Evolutionary conservation across 2,113 vertebrate genomes (phyloP), one percentile per base, ranked within the genome.

Genomic region (Zosterops borbonicus): DNA sequence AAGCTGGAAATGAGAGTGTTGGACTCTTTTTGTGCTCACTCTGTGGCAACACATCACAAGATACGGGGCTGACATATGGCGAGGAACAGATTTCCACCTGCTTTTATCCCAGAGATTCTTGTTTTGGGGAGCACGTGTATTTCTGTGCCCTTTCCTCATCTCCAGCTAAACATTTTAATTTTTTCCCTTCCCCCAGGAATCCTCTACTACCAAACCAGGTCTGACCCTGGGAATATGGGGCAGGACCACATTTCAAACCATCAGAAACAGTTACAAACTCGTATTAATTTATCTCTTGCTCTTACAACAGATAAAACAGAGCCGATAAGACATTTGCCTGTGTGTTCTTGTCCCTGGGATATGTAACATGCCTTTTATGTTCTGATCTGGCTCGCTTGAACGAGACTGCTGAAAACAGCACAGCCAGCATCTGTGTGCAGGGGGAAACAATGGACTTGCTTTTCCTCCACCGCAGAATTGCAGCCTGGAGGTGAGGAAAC

Each of bases 401-500:
- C 42, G n/a, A 78, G 64, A 1, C 76, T 90, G 92, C 90, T 90
- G 86, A 83, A 75, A 96, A 90, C 93, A 94, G 93, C 94, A 79
- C 58, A 91, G 89, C 87, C 91, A 78, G 94, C 89, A 91, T 92
- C 92, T 91, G 90, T 82, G 84, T 70, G 88, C 88, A 79, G 69
- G 58, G 62, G 62, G 89, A 52, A 93, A 96, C 94, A 94, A 93
- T 83, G 86, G 81, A 18, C 60, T 87, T 50, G 92, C 90, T 86
- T 93, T 96, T 92, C 60, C 79, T 83, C 55, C 68, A 14, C 85
- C 78, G 87, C 90, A 67, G 76, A 87, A 90, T 69, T 89, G 86
- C 80, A 94, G 90, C 88, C 90, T 4, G 71, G 94, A 95, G 95
- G 95, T 92, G 96, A 95, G 93, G 87, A 91, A 94, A 90, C 90